A percentile compares a stretch with the other conserved stretches of the same genome.
phyloP scores from a whole-genome alignment of 1,140 invertebrate species.

The Mycetomoellerius zeteki region DNA sequence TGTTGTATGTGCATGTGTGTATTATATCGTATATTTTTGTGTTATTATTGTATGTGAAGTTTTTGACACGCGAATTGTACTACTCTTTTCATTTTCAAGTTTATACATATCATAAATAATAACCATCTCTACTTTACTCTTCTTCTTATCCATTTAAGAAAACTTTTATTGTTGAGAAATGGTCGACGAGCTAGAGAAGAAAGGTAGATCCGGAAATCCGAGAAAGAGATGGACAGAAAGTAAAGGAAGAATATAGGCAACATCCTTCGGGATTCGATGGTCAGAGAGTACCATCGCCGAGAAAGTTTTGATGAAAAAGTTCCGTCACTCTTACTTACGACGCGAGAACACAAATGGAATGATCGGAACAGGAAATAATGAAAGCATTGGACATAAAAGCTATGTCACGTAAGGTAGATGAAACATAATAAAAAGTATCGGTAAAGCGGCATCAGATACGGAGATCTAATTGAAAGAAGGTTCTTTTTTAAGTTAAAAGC shows the following conservation, averaged over 20 bases:
- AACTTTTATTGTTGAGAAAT: conserved; percentile 41
- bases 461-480: conserved; percentile 38
- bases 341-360: conserved; percentile 51
- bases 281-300: conserved; percentile 67
- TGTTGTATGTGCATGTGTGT: background rate
- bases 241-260: conserved; percentile 31
- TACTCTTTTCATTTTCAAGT: background rate
- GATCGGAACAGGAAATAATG: conserved; percentile 57
- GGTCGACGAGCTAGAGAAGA: background rate
- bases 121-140: background rate
- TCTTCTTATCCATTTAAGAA: conserved; percentile 25
- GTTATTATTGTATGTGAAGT: background rate
- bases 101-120: conserved; percentile 3
- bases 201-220: conserved; percentile 40
- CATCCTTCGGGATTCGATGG: conserved; percentile 43
- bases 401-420: conserved; percentile 35
- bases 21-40: conserved; percentile 1
- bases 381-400: conserved; percentile 53
- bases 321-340: conserved; percentile 58
- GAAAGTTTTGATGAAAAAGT: conserved; percentile 83
- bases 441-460: background rate
- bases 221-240: conserved; percentile 22
- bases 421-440: conserved; percentile 58
- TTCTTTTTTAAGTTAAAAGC: conserved; percentile 1
- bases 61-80: background rate